Evolutionary conservation across 2,113 vertebrate genomes (phyloP).

Genomic region (Ovis canadensis): DNA sequence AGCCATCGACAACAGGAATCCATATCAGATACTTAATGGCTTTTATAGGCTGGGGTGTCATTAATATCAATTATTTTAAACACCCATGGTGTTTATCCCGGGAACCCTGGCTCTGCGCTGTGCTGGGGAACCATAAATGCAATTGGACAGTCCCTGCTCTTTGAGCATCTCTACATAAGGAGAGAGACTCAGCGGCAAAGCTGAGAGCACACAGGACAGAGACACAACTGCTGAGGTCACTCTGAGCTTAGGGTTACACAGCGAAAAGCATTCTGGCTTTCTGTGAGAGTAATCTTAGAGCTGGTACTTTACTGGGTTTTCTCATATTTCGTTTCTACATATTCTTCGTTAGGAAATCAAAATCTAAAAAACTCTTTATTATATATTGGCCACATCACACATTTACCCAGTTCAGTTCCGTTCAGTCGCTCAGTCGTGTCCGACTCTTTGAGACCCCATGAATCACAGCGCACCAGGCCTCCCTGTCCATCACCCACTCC

Average conservation of each 20-base stretch:
- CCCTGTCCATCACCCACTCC: too few species aligned
- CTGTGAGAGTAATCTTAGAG: accelerated
- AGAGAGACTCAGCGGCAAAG: too few species aligned
- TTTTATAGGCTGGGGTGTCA: background rate
- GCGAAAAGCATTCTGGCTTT: accelerated
- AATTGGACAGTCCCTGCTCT: too few species aligned
- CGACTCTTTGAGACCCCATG: too few species aligned
- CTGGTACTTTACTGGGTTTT: background rate
- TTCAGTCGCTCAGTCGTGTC: too few species aligned
- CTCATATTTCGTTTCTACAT: background rate
- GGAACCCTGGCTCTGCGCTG: background rate
- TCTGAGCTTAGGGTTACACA: accelerated
- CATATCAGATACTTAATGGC: accelerated
- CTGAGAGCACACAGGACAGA: background rate
- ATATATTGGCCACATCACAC: background rate
- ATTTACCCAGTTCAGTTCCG: background rate
- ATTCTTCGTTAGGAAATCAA: background rate
- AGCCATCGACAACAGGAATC: background rate
- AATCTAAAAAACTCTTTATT: background rate
- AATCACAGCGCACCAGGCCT: too few species aligned
- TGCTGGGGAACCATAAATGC: background rate
- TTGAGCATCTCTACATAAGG: too few species aligned
- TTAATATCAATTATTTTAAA: background rate
- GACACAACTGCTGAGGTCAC: accelerated
- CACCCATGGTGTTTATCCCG: background rate